Conservation (phyloP, 2,113 vertebrate species). For the Tenrec ecaudatus region DNA sequence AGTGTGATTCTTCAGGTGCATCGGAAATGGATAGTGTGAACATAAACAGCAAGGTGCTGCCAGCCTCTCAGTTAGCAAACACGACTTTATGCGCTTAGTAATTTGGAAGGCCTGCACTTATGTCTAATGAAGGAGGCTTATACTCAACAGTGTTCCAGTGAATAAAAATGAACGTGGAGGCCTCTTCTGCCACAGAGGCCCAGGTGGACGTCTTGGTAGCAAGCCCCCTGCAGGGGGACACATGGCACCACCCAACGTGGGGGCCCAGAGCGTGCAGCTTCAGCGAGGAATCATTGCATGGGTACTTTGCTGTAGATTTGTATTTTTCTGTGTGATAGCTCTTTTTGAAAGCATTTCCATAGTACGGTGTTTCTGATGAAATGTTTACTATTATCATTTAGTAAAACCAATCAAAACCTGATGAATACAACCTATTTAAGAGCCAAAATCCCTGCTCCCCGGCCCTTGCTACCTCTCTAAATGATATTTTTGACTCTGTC, state of each 20-base stretch:
- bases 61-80: conserved; percentile 40
- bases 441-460: conserved; percentile 76
- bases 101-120: conserved; percentile 51
- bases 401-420: conserved; percentile 42
- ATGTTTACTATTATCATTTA: background rate
- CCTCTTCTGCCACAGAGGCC: conserved; percentile 80
- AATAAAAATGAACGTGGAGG: conserved; percentile 61
- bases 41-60: background rate
- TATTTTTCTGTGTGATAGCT: conserved; percentile 32
- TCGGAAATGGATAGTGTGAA: conserved; percentile 30
- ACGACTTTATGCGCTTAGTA: background rate
- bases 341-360: conserved; percentile 26
- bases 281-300: conserved; percentile 83
- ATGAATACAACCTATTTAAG: conserved; percentile 55
- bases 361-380: background rate
- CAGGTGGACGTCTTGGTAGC: conserved; percentile 90
- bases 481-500: conserved; percentile 85
- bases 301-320: conserved; percentile 73
- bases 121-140: background rate
- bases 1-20: background rate
- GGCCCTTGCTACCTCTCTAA: conserved; percentile 71
- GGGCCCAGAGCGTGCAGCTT: conserved; percentile 86
- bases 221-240: conserved; percentile 89
- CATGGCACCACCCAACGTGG: conserved; percentile 91
- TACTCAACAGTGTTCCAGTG: conserved; percentile 62